phyloP scores from a whole-genome alignment of 2,113 vertebrate species.

The Peucedramus taeniatus region DNA sequence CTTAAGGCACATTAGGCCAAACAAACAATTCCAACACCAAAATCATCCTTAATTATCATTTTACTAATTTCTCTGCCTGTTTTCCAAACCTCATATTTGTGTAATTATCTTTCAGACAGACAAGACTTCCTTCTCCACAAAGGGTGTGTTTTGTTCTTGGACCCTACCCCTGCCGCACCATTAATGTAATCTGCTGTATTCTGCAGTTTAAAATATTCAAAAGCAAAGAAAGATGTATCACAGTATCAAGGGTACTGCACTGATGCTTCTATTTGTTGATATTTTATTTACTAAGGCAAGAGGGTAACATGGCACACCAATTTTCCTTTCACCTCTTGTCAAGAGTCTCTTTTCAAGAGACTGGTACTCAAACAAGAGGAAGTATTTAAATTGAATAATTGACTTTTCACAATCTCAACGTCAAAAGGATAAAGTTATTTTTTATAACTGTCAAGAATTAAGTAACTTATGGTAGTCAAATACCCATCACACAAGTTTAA shows the following conservation, averaged over 20 bases:
- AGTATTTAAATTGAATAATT: neutral
- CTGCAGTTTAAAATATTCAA: neutral
- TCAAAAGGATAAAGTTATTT: neutral
- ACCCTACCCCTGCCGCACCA: neutral
- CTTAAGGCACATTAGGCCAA: neutral
- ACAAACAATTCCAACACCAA: neutral
- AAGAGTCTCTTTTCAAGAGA: neutral
- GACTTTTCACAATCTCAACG: neutral
- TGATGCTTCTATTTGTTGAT: neutral
- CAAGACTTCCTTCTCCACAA: neutral
- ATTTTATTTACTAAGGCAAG: neutral
- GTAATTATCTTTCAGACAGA: neutral
- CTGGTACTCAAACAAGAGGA: neutral
- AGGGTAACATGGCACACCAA: neutral
- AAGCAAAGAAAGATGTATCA: neutral
- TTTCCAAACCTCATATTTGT: neutral
- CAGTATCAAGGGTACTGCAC: neutral
- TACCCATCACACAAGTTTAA: fast-evolving
- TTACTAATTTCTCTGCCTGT: neutral
- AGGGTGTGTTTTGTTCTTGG: neutral
- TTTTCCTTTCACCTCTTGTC: neutral
- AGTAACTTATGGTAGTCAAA: neutral
- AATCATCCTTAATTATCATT: neutral
- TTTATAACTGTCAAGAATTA: neutral
- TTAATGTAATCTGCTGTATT: neutral